Base-by-base conservation (phyloP, 2,888 invertebrate genomes). In the Heliconius hortense region DNA sequence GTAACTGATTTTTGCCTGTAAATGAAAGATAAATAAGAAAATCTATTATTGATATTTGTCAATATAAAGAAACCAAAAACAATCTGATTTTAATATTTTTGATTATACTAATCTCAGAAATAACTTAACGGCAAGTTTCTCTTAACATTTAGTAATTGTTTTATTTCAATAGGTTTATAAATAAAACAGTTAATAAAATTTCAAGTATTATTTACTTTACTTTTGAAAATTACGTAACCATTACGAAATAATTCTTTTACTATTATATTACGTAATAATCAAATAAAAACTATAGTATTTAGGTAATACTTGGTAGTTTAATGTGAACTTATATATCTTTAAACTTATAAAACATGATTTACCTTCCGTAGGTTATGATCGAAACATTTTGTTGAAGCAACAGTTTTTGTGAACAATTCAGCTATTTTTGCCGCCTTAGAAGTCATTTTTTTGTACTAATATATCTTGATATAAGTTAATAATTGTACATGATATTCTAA, bases 351-450 rank as follows among this genome's bases (percentile, higher is more conserved):
- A 66, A 43, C 11, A 39, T 15, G 26, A 43, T 64, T 35, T 86
- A 92, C 93, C 90, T 93, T 90, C 28, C 88, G 86, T 74, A 94
- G 87, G 80, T 93, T 87, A 71, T 90, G 90, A 79, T 94, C 93
- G 77, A 93, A 94, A 80, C 92, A 85, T 81, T 91, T 93, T 2
- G 93, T 92, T 1, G 89, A 85, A 13, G 91, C 89, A 39, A 93
- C 82, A 1, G 87, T 88, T 86, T 91, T 92, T 10, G 87, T 88
- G 79, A 94, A 94, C 21, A 94, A 79, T 78, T 93, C 91, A 13
- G 92, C 92, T 56, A 93, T 84, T 80, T 84, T 84, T 26, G 86
- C 84, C 31, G 89, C 90, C 84, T 93, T 94, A 39, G 80, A 85
- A 80, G 84, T 79, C 91, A 91, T 91, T 80, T 81, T 81, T 18